phyloP scores from a whole-genome alignment of 2,888 invertebrate species.

The Hypomecis punctinalis region DNA sequence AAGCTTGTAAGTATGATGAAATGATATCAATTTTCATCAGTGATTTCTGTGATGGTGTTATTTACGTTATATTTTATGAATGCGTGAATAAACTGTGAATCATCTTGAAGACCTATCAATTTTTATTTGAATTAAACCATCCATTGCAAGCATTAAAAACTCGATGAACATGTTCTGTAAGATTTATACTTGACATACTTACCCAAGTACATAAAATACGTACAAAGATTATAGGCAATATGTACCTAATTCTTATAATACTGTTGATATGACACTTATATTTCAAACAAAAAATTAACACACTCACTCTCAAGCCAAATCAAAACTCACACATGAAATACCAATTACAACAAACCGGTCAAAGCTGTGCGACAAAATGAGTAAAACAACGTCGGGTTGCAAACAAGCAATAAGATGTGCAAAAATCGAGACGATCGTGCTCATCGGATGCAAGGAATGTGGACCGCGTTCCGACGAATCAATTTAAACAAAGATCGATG shows the following conservation, averaged over 20 bases:
- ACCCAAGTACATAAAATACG: too few species aligned
- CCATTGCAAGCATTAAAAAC: not conserved
- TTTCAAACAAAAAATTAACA: conserved; percentile 21
- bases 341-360: conserved; percentile 51
- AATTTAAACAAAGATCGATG: conserved; percentile 50
- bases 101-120: not conserved
- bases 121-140: not conserved
- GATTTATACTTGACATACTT: too few species aligned
- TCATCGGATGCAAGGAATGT: conserved; percentile 70
- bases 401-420: conserved; percentile 78
- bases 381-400: conserved; percentile 56
- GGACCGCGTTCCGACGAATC: conserved; percentile 67
- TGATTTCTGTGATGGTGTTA: conserved; percentile 22
- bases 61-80: conserved; percentile 22
- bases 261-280: too few species aligned
- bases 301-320: conserved; percentile 47
- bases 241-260: too few species aligned
- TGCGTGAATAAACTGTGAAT: conserved; percentile 2
- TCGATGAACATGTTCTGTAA: too few species aligned
- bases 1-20: conserved; percentile 36
- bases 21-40: conserved; percentile 25
- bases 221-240: too few species aligned
- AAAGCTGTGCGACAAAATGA: conserved; percentile 69
- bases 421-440: conserved; percentile 70
- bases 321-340: conserved; percentile 45